Evolutionary conservation across 1,140 invertebrate genomes (phyloP).

Genomic region (Chymomyza costata): DNA sequence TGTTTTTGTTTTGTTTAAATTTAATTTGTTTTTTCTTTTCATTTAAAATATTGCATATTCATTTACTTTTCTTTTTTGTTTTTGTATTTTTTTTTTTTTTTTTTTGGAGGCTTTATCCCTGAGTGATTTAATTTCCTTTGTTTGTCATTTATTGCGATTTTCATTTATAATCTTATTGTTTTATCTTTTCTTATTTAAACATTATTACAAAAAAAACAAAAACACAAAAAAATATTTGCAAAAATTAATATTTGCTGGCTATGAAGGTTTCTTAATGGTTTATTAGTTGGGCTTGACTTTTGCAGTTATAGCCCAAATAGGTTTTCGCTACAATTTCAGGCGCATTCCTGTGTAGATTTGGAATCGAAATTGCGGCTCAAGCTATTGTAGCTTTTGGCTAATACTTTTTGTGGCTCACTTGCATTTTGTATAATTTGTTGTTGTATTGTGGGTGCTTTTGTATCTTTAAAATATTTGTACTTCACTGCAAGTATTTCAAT

Average conservation of each 20-base stretch:
- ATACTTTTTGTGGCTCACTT: conserved; percentile 42
- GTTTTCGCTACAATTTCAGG: no score
- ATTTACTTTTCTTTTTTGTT: conserved; percentile 38
- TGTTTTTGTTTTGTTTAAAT: conserved; percentile 28
- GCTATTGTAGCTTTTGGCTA: conserved; percentile 52
- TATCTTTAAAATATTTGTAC: conserved; percentile 61
- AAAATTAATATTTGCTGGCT: conserved; percentile 38
- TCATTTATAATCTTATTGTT: conserved; percentile 69
- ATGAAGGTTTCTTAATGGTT: conserved; percentile 60
- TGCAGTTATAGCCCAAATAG: no score
- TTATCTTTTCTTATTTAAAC: conserved; percentile 64
- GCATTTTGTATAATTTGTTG: conserved; percentile 23
- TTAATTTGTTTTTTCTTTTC: conserved; percentile 28
- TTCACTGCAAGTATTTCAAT: conserved; percentile 63
- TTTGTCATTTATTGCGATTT: conserved; percentile 72
- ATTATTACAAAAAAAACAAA: conserved; percentile 33
- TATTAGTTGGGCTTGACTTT: conserved; percentile 7
- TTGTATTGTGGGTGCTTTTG: conserved; percentile 27
- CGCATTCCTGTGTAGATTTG: no score
- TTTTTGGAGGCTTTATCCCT: conserved; percentile 72
- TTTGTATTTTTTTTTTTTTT: conserved; percentile 48
- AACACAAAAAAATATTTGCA: conserved; percentile 34
- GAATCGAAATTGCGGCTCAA: no score
- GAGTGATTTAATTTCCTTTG: conserved; percentile 73
- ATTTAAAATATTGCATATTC: conserved; percentile 73